Base-by-base conservation (phyloP, 2,113 vertebrate species). In the Strigops habroptila region DNA sequence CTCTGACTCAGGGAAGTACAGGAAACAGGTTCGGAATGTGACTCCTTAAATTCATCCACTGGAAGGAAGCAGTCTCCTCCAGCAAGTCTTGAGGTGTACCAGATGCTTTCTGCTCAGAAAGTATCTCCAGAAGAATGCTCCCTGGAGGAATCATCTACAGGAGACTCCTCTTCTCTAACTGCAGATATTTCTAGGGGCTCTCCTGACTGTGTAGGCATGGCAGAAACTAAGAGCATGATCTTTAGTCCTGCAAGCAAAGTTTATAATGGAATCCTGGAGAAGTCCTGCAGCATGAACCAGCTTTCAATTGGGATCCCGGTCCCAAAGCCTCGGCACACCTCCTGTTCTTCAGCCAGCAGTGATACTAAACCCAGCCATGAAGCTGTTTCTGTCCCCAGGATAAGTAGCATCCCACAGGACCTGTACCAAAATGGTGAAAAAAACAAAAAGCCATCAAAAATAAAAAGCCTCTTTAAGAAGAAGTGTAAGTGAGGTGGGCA, bases 391-490 rank as follows among this genome's bases (percentile, higher is more conserved):
- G 97, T 97, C 37, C 95, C 98, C 75, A 98, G 99, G 97, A 98
- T 99, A 92, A 98, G 98, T 96, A 99, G 98, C 97, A 97, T 98
- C 96, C 98, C 99, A 63, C 99, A 99, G 95, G 99, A 99, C 98
- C 98, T 99, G 63, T 98, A 97, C 89, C 99, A 99, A 84, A 99
- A 99, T 12, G 98, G 98, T 46, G 99, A 99, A 97, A 99, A 99
- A 97, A 97, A 55, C 95, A 99, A 99, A 98, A 99, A 99, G 97
- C 98, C 98, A 96, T 99, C 99, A 19, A 99, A 99, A 98, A 98
- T 99, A 84, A 99, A 99, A 98, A 99, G 97, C 95, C 97, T 99
- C 97, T 99, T 99, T 97, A 99, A 99, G 97, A 99, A 99, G 98
- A 99, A 99, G 88, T 97, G 96, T 60, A 98, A 98, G 93, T 98